Percentiles rank a stretch among this genome's conserved stretches.
These are phyloP conservation scores for Saxicola maurus DNA, from an alignment of 2,797 vertebrate genomes.

Conservation along the genomic window DNA sequence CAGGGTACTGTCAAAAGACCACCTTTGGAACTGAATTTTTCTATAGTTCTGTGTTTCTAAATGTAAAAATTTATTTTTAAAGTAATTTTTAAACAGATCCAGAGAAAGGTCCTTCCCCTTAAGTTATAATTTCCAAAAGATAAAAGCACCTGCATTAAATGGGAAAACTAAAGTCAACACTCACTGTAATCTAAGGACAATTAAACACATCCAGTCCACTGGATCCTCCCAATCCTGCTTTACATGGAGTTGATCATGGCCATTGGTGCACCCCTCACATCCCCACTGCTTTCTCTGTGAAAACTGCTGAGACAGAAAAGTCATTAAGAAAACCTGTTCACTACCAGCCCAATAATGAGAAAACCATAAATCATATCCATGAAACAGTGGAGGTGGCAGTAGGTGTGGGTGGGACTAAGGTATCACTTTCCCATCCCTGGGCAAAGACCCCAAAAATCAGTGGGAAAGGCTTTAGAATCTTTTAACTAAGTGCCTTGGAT, in stretches of 20 bases:
- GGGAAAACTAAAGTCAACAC: not conserved
- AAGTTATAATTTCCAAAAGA: not conserved
- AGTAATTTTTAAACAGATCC: not conserved
- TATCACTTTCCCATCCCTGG: not conserved
- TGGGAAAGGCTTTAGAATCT: not conserved
- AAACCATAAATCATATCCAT: not conserved
- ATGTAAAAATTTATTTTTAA: not conserved
- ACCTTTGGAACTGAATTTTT: not conserved
- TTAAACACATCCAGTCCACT: not conserved
- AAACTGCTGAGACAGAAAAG: not conserved
- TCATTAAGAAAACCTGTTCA: not conserved
- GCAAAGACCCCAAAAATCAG: not conserved
- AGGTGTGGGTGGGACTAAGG: not conserved
- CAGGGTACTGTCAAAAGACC: accelerated
- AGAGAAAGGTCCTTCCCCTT: not conserved
- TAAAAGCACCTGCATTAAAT: not conserved
- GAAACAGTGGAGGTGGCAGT: not conserved
- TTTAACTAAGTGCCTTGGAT: not conserved
- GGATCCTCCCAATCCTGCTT: not conserved
- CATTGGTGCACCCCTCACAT: not conserved
- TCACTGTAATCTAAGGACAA: not conserved
- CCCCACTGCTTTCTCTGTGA: not conserved
- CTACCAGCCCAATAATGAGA: not conserved
- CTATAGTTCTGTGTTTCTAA: not conserved
- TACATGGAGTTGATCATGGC: not conserved